phyloP scores from a whole-genome alignment of 35 echinoderm and acorn worm genomes.

The Patiria miniata region DNA sequence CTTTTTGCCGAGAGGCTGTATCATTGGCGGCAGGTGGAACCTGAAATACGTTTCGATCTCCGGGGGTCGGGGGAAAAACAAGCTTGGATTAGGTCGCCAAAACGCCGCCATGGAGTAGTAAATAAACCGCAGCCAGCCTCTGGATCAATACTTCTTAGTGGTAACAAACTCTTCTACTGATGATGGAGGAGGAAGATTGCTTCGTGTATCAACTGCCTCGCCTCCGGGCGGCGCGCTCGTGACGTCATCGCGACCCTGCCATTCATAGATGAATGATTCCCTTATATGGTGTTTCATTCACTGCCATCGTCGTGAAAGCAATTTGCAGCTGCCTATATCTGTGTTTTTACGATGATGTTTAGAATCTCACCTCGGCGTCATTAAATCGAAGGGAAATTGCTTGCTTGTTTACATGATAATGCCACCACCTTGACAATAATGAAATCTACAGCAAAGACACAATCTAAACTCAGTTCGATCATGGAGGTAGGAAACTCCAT shows the following conservation, averaged over 20 bases:
- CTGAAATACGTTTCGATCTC: not conserved
- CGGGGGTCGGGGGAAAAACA: not conserved
- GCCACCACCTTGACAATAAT: too few species aligned
- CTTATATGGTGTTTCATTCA: slow-evolving; percentile 11
- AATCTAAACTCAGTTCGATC: too few species aligned
- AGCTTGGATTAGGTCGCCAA: not conserved
- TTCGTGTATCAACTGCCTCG: not conserved
- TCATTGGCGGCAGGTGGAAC: not conserved
- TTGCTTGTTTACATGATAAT: too few species aligned
- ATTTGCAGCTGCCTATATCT: too few species aligned
- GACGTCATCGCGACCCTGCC: not conserved
- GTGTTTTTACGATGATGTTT: too few species aligned
- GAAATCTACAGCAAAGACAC: too few species aligned
- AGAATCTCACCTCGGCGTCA: too few species aligned
- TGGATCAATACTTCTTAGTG: not conserved
- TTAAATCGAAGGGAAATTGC: too few species aligned
- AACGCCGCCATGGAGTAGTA: not conserved
- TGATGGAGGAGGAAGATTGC: too few species aligned
- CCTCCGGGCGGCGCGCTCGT: not conserved
- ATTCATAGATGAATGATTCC: slow-evolving; percentile 5
- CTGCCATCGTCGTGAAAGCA: not conserved
- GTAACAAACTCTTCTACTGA: too few species aligned
- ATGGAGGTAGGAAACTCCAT: too few species aligned
- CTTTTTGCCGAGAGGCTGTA: not conserved
- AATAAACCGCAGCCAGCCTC: not conserved